These are phyloP conservation scores for Xanthostigma xanthostigma DNA, from an alignment of 2,888 invertebrate species.

Conservation along the genomic window DNA sequence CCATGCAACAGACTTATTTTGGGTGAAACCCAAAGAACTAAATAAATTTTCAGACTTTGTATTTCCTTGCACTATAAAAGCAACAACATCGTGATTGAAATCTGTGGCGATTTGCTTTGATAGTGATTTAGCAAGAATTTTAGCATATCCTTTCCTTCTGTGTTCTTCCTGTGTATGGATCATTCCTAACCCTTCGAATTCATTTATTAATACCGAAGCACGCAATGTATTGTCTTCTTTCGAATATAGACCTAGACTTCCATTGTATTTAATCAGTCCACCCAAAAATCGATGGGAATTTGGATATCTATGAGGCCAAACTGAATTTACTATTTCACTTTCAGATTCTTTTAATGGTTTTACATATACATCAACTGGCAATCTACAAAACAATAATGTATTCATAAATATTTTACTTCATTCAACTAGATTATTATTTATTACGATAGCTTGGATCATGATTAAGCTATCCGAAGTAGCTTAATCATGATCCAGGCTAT, in stretches of 20 bases:
- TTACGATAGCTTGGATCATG: too few species aligned
- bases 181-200: slow-evolving; percentile 22
- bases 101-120: slow-evolving; percentile 21
- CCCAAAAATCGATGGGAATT: slow-evolving; percentile 20
- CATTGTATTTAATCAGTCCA: slow-evolving; percentile 22
- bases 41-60: slow-evolving; percentile 23
- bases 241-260: slow-evolving; percentile 24
- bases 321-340: slow-evolving; percentile 16
- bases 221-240: slow-evolving; percentile 22
- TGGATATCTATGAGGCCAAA: slow-evolving; percentile 23
- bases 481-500: too few species aligned
- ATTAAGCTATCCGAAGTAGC: too few species aligned
- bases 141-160: slow-evolving; percentile 25
- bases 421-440: too few species aligned
- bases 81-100: slow-evolving; percentile 20
- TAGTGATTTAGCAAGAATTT: slow-evolving; percentile 21
- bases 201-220: slow-evolving; percentile 25
- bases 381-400: too few species aligned
- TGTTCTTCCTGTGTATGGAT: slow-evolving; percentile 24
- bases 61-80: slow-evolving; percentile 16
- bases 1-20: too few species aligned
- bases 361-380: too few species aligned
- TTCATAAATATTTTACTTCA: too few species aligned
- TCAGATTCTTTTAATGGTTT: too few species aligned
- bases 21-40: slow-evolving; percentile 19